These are phyloP conservation scores for Zaprionus lachaisei DNA, from an alignment of 1,140 invertebrate genomes.

Conservation along the genomic window DNA sequence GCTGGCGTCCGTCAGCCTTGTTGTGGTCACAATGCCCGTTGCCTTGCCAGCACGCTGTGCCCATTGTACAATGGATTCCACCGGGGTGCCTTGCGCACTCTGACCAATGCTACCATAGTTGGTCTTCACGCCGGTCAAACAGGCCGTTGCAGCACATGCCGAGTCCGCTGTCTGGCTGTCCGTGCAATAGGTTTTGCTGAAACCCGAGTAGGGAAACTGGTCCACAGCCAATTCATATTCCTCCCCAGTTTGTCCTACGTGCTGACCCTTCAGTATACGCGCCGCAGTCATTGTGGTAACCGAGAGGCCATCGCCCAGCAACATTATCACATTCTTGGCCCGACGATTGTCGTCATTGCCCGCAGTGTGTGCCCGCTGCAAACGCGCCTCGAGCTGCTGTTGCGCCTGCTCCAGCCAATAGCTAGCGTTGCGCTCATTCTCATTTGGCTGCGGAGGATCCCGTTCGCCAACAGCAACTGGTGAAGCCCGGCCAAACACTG, in stretches of 20 bases:
- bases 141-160: conserved; percentile 90
- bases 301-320: conserved; percentile 92
- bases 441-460: not conserved
- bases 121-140: conserved; percentile 90
- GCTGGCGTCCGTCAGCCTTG: conserved; percentile 77
- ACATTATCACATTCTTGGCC: conserved; percentile 90
- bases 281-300: conserved; percentile 89
- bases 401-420: conserved; percentile 63
- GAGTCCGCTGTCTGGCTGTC: conserved; percentile 93
- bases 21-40: conserved; percentile 80
- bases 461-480: not conserved
- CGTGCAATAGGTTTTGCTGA: conserved; percentile 89
- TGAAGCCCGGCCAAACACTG: not conserved
- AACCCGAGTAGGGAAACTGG: conserved; percentile 89
- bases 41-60: conserved; percentile 90
- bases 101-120: conserved; percentile 88
- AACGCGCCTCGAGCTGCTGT: conserved; percentile 43
- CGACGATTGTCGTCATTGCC: conserved; percentile 14
- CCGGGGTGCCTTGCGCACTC: conserved; percentile 86
- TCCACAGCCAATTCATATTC: conserved; percentile 90
- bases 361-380: conserved; percentile 19
- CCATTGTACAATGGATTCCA: conserved; percentile 91
- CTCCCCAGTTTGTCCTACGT: conserved; percentile 86
- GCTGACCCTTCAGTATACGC: conserved; percentile 88
- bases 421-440: conserved; percentile 33